phyloP scores from a whole-genome alignment of 2,797 vertebrate genomes.

The Furcifer pardalis region DNA sequence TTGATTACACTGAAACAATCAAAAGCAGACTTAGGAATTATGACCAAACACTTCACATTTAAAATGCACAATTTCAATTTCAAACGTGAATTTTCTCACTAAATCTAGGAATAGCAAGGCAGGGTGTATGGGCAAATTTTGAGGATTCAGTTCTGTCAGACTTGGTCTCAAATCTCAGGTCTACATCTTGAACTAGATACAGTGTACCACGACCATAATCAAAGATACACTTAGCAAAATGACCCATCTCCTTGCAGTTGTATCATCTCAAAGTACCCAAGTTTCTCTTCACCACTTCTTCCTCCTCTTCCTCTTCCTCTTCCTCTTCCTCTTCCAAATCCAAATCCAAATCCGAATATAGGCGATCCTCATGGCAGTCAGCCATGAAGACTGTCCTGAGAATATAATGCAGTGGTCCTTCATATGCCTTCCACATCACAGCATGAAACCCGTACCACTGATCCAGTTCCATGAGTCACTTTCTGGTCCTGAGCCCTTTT shows the following conservation, averaged over 20 bases:
- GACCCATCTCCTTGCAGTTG: not conserved
- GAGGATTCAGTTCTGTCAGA: not conserved
- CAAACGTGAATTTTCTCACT: not conserved
- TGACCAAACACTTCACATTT: not conserved
- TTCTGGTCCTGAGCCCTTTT: too few species aligned
- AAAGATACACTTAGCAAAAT: not conserved
- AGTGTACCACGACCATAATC: too few species aligned
- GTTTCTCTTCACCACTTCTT: not conserved
- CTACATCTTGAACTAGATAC: not conserved
- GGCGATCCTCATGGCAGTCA: too few species aligned
- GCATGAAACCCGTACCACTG: too few species aligned
- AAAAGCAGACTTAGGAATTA: not conserved
- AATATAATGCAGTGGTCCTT: too few species aligned
- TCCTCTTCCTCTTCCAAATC: too few species aligned
- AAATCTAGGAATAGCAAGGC: not conserved
- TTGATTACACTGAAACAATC: too few species aligned
- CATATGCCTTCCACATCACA: too few species aligned
- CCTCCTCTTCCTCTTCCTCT: too few species aligned
- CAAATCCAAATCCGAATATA: too few species aligned
- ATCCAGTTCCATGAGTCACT: too few species aligned
- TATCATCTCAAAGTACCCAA: not conserved
- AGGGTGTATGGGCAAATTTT: not conserved
- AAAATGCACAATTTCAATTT: not conserved
- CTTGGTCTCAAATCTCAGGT: not conserved
- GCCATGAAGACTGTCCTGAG: too few species aligned